Conservation (phyloP, 2,113 vertebrate genomes). For the Cyrtonyx montezumae region DNA sequence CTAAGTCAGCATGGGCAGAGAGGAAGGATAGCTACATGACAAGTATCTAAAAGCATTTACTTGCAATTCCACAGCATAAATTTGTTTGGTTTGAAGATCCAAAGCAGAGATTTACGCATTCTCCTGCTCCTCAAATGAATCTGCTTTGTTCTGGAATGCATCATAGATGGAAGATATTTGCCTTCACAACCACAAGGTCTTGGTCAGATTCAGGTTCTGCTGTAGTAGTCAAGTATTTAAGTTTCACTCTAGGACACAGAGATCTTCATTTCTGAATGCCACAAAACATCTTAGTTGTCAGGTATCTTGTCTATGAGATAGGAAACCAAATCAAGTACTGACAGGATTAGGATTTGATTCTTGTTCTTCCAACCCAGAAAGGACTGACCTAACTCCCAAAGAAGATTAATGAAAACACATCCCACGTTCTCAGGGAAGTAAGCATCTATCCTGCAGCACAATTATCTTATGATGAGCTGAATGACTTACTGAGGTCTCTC, state of each 20-base stretch:
- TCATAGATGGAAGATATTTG: not conserved
- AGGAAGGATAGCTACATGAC: not conserved
- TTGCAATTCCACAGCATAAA: not conserved
- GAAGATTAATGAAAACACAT: not conserved
- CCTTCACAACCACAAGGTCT: not conserved
- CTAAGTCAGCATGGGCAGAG: not conserved
- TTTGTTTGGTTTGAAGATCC: not conserved
- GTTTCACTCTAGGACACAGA: not conserved
- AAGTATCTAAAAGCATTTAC: not conserved
- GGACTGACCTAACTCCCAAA: not conserved
- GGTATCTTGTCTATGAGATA: not conserved
- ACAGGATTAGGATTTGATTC: not conserved
- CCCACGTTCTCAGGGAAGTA: not conserved
- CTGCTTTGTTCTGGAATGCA: not conserved
- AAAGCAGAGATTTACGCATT: not conserved
- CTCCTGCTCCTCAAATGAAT: not conserved
- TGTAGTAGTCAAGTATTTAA: not conserved
- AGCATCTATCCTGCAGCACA: not conserved
- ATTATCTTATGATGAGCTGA: not conserved
- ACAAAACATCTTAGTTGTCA: not conserved
- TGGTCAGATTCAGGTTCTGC: not conserved
- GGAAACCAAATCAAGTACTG: not conserved
- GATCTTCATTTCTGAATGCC: not conserved
- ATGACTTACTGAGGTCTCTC: not conserved
- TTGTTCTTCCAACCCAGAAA: not conserved